phyloP scores from a whole-genome alignment of 2,888 invertebrate genomes.

The Hipparchia semele region DNA sequence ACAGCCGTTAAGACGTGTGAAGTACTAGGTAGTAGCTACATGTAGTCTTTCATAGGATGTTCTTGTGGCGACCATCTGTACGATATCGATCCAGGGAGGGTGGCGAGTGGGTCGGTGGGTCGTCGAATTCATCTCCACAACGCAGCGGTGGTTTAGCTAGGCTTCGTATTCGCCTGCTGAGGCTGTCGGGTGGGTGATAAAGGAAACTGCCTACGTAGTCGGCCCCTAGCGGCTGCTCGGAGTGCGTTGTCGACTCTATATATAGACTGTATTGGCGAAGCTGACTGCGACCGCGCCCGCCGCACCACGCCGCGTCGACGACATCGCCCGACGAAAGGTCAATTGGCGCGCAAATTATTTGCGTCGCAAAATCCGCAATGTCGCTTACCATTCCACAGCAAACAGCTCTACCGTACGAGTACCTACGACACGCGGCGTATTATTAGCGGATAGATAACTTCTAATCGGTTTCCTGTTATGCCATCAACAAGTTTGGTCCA shows the following conservation, averaged over 20 bases:
- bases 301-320: constrained; percentile 60
- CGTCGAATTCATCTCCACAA: constrained; percentile 71
- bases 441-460: constrained; percentile 44
- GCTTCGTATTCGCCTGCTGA: constrained; percentile 76
- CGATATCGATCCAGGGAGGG: constrained; percentile 79
- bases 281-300: constrained; percentile 62
- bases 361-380: constrained; percentile 78
- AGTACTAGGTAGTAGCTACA: constrained; percentile 25
- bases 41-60: constrained; percentile 38
- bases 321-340: constrained; percentile 80
- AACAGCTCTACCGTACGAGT: constrained; percentile 39
- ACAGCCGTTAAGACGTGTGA: constrained; percentile 12
- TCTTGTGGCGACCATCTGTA: constrained; percentile 72
- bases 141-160: constrained; percentile 68
- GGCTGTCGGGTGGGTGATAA: constrained; percentile 79
- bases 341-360: constrained; percentile 83
- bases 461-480: constrained; percentile 40
- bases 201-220: constrained; percentile 79
- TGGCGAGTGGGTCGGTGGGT: constrained; percentile 75
- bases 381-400: constrained; percentile 59
- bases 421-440: constrained; percentile 38
- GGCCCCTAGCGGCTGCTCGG: constrained; percentile 77
- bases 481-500: constrained; percentile 8
- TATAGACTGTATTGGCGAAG: constrained; percentile 78
- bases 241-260: constrained; percentile 78